phyloP scores from a whole-genome alignment of 2,888 invertebrate species.

The Stomorhina lunata region DNA sequence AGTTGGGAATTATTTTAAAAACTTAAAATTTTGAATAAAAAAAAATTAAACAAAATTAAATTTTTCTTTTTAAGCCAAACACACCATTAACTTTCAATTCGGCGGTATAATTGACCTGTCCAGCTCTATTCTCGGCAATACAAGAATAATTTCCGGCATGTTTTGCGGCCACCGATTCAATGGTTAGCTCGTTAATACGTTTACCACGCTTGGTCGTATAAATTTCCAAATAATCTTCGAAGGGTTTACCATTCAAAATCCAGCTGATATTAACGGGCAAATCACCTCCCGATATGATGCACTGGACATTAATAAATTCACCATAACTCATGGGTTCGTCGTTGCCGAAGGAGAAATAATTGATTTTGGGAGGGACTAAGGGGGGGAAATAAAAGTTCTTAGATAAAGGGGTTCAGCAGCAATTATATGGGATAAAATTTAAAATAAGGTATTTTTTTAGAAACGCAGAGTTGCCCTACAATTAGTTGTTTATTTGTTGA shows the following conservation, averaged over 20 bases:
- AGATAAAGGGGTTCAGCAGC: too few relatives aligned
- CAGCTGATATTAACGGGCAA: constrained; percentile 83
- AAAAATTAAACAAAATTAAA: neutral
- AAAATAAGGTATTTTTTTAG: too few relatives aligned
- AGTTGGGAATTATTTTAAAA: too few relatives aligned
- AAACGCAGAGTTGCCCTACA: too few relatives aligned
- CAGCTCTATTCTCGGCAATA: constrained; percentile 87
- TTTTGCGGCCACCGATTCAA: constrained; percentile 85
- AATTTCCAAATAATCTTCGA: constrained; percentile 78
- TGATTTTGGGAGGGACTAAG: constrained; percentile 87
- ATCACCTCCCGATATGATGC: constrained; percentile 82
- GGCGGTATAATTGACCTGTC: constrained; percentile 85
- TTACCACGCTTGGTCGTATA: constrained; percentile 79
- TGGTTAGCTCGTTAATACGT: constrained; percentile 83
- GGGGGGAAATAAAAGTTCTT: neutral
- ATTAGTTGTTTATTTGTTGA: too few relatives aligned
- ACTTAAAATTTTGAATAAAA: constrained; percentile 34
- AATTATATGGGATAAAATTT: too few relatives aligned
- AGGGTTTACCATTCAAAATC: constrained; percentile 81
- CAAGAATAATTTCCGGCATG: constrained; percentile 90
- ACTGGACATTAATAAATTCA: constrained; percentile 82
- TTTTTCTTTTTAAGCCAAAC: constrained; percentile 67
- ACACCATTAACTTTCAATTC: constrained; percentile 87
- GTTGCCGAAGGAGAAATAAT: constrained; percentile 88
- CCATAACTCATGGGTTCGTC: constrained; percentile 87